phyloP scores from a whole-genome alignment of 2,797 vertebrate species.

The Oreochromis grahami region DNA sequence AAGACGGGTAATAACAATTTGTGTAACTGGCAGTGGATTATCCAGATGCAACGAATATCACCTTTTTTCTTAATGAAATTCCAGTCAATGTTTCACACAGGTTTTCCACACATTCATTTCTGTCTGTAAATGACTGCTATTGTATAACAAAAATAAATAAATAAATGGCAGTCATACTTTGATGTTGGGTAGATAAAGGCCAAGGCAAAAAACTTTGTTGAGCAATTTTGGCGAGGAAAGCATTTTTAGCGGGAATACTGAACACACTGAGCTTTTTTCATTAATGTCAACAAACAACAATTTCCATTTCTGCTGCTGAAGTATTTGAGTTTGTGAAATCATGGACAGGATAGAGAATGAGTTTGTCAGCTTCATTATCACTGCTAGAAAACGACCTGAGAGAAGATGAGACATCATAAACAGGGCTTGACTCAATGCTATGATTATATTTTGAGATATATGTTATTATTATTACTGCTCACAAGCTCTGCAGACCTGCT shows the following conservation, averaged over 20 bases:
- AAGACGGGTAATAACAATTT: background rate
- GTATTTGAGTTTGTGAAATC: constrained; percentile 26
- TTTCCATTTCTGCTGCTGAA: constrained; percentile 34
- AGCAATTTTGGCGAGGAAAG: background rate
- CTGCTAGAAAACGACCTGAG: constrained; percentile 60
- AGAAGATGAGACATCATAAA: constrained; percentile 43
- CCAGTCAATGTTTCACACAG: constrained; percentile 12
- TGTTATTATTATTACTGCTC: background rate
- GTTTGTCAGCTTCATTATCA: constrained; percentile 21
- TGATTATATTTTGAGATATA: background rate
- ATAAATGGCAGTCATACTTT: background rate
- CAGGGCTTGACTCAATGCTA: background rate
- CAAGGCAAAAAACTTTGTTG: constrained; percentile 26
- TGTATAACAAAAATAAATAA: background rate
- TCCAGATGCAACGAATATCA: background rate
- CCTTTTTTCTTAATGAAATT: background rate
- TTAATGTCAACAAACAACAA: background rate
- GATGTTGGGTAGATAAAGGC: constrained; percentile 12
- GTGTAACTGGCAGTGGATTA: background rate
- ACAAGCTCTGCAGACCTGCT: background rate
- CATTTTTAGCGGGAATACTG: background rate
- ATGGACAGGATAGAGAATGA: background rate
- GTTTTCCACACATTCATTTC: constrained; percentile 53
- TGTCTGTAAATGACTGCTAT: constrained; percentile 34
- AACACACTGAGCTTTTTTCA: background rate